These are phyloP conservation scores for Lepilemur ruficaudatus DNA, from an alignment of 2,797 vertebrate genomes.

Conservation along the genomic window DNA sequence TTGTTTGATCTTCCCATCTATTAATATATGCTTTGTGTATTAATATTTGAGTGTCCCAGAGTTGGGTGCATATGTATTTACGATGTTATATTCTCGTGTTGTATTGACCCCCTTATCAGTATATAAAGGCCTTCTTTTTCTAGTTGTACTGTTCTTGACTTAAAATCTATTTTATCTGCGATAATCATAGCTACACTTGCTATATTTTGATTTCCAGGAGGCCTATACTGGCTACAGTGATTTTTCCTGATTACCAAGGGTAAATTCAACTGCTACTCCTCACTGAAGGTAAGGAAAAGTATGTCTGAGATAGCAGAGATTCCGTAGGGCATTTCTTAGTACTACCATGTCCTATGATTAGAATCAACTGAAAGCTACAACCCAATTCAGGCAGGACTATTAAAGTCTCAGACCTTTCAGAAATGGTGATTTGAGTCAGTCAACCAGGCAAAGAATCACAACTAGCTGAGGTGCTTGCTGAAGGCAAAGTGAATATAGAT, in stretches of 20 bases:
- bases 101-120: not conserved
- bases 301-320: no score
- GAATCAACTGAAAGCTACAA: not conserved
- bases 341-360: not conserved
- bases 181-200: not conserved
- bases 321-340: no score
- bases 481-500: not conserved
- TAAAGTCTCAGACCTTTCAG: not conserved
- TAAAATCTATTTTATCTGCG: not conserved
- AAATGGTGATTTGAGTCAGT: not conserved
- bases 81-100: not conserved
- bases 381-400: not conserved
- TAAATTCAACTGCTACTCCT: no score
- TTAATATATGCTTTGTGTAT: not conserved
- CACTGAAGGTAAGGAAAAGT: no score
- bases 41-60: not conserved
- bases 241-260: not conserved
- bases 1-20: not conserved
- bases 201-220: not conserved
- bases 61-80: not conserved
- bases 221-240: not conserved
- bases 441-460: not conserved
- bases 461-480: not conserved
- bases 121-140: not conserved
- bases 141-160: not conserved